A percentile compares a stretch with the other conserved stretches of the same genome.
Conservation (phyloP, 2,888 invertebrate species). For the Cheilosia variabilis region DNA sequence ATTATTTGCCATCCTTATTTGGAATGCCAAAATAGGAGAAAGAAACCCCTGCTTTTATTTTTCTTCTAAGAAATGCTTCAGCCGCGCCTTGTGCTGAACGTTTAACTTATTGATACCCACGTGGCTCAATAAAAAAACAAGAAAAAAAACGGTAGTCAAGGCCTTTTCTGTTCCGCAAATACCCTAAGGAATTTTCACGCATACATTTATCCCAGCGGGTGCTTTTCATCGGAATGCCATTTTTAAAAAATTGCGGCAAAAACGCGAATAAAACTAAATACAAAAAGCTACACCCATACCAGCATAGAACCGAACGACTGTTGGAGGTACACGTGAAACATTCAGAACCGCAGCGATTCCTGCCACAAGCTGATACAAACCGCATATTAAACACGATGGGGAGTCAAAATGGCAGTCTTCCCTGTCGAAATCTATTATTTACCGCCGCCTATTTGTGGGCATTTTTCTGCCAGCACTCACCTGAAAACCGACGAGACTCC, state of each 20-base stretch:
- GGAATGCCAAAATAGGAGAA: conserved; percentile 18
- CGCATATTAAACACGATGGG: conserved; percentile 13
- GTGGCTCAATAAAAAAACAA: background rate
- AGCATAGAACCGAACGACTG: background rate
- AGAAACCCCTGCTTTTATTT: background rate
- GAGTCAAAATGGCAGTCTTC: conserved; percentile 37
- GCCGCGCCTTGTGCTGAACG: conserved; percentile 13
- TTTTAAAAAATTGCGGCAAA: background rate
- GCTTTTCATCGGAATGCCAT: background rate
- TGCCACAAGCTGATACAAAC: conserved; percentile 27
- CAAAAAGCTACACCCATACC: background rate
- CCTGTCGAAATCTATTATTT: conserved; percentile 68
- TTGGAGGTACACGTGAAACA: background rate
- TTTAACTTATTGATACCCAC: conserved; percentile 24
- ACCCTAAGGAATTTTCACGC: background rate
- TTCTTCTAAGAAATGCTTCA: background rate
- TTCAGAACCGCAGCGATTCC: background rate
- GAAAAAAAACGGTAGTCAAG: conserved; percentile 13
- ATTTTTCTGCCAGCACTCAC: conserved; percentile 77
- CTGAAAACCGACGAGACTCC: conserved; percentile 84
- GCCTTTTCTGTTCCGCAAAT: background rate
- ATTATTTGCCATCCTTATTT: background rate
- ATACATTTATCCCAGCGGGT: conserved; percentile 9
- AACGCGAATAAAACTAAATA: conserved; percentile 12
- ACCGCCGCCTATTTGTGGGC: conserved; percentile 39